A percentile compares a stretch with the other conserved stretches of the same genome.
These are phyloP conservation scores for Eurosta solidaginis DNA, from an alignment of 1,140 invertebrate genomes.

Conservation along the genomic window DNA sequence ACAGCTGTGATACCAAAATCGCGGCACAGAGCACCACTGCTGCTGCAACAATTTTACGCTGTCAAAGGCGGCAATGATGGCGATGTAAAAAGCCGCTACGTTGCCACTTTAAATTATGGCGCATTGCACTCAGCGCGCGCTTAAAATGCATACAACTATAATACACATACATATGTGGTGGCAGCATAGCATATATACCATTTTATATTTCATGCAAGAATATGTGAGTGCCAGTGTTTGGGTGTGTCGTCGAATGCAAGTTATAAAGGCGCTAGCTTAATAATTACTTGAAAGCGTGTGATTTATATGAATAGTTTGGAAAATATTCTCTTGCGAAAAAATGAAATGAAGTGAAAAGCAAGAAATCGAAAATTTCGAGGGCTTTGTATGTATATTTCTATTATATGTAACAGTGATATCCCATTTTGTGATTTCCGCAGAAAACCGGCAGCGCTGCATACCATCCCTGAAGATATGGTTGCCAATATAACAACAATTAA, in stretches of 20 bases:
- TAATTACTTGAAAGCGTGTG: constrained; percentile 25
- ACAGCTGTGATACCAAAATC: neutral
- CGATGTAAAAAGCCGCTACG: neutral
- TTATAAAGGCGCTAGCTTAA: constrained; percentile 8
- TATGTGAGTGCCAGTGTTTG: neutral
- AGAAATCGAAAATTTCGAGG: neutral
- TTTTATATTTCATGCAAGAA: neutral
- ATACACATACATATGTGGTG: neutral
- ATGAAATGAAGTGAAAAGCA: neutral
- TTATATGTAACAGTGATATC: neutral
- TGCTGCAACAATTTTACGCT: constrained; percentile 2
- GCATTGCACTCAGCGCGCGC: constrained; percentile 11
- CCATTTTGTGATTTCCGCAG: too few relatives aligned
- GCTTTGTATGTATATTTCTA: neutral
- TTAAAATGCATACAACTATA: neutral
- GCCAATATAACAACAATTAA: too few relatives aligned
- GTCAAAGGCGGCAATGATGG: constrained; percentile 7
- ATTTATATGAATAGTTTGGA: constrained; percentile 19
- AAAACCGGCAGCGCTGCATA: neutral
- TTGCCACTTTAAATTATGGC: constrained; percentile 17
- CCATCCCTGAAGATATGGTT: neutral
- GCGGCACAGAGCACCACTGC: neutral
- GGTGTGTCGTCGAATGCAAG: neutral
- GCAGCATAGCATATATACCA: neutral
- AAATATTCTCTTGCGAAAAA: neutral